Base-by-base conservation (phyloP, 2,113 vertebrate genomes). In the Aix galericulata region DNA sequence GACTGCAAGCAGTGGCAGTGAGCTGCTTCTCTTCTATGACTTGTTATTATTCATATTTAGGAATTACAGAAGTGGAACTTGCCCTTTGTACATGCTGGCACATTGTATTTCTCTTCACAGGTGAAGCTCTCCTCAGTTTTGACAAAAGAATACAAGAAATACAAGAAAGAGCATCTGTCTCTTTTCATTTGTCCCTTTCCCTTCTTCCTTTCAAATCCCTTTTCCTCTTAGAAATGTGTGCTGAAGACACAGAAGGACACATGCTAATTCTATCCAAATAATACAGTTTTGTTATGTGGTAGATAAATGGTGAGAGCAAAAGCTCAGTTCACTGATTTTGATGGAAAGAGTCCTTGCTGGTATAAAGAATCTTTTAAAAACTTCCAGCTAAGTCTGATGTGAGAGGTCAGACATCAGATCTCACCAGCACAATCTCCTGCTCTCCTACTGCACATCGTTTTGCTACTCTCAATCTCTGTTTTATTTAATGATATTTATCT, bases 401-500 rank as follows among this genome's bases (percentile, higher is more conserved):
- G 17, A 86, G 82, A 91, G 52, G n/a, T 46, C 69, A 94, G 72
- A 89, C 44, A 50, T 95, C 91, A 96, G 75, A 93, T 95, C 82
- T 88, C 86, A 96, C 90, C 84, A 89, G 71, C n/a, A 48, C 56
- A 73, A 82, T 91, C 93, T 94, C 88, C 82, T 84, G 79, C 60
- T 91, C 93, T 94, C 89, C 81, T 84, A 76, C 60, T 93, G 48
- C 82, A 42, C 86, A 73, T 91, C 71, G 78, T 88, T 96, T 92
- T 89, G 53, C 77, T 94, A 62, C 89, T 95, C 86, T 93, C 46
- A 10, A 93, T 93, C 64, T 76, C 36, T 79, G 52, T 11, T 75
- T 48, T 76, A 42, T 86, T 96, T 95, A 94, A 93, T 86, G 77
- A 79, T 87, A 85, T 88, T 96, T 92, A 91, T 93, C 71, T 83